A percentile compares a stretch with the other conserved stretches of the same genome.
Conservation (phyloP, 2,113 vertebrate species). For the Etheostoma spectabile region DNA sequence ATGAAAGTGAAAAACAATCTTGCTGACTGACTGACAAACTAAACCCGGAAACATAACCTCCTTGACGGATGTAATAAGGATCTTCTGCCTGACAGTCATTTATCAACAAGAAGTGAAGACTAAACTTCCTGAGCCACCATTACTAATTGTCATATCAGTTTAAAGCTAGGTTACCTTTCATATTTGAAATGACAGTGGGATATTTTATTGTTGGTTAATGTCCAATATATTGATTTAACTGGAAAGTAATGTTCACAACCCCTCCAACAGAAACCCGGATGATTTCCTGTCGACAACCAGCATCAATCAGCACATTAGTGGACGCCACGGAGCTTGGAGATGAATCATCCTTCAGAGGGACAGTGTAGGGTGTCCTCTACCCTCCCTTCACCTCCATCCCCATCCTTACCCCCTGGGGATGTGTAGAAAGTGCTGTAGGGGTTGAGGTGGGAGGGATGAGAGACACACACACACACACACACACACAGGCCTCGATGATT, state of each 20-base stretch:
- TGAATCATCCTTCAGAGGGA: constrained; percentile 51
- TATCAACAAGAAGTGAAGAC: not conserved
- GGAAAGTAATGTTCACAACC: not conserved
- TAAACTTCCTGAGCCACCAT: not conserved
- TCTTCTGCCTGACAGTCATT: not conserved
- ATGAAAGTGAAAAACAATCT: too few relatives aligned
- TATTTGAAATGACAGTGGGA: not conserved
- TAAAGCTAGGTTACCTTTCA: not conserved
- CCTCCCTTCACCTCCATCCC: constrained; percentile 21
- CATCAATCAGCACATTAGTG: constrained; percentile 59
- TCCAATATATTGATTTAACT: constrained; percentile 7
- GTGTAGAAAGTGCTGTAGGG: constrained; percentile 42
- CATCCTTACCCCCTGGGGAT: constrained; percentile 25
- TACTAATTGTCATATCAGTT: not conserved
- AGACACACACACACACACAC: constrained; percentile 34
- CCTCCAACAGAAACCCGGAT: constrained; percentile 11
- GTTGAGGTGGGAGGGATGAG: constrained; percentile 18
- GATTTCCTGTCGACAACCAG: constrained; percentile 17
- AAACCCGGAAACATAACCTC: too few relatives aligned
- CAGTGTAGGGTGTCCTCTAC: constrained; percentile 59
- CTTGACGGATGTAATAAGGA: not conserved
- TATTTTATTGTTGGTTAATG: not conserved
- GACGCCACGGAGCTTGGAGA: constrained; percentile 21
- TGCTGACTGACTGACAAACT: too few relatives aligned
- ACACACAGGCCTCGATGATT: constrained; percentile 71